Conservation (phyloP, 2,888 invertebrate species). For the Lysandra bellargus region DNA sequence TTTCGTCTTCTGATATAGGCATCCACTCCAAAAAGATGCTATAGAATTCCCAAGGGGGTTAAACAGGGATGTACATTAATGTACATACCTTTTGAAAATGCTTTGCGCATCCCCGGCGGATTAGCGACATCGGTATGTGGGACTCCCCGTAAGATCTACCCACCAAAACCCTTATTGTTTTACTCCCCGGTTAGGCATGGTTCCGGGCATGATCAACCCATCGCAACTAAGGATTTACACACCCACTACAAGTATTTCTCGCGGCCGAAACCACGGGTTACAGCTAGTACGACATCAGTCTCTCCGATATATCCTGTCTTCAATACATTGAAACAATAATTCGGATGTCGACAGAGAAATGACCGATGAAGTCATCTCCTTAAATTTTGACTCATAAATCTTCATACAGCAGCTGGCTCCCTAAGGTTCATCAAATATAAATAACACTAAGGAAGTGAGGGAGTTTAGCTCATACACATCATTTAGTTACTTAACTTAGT, state of each 20-base stretch:
- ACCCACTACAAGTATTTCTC: background rate
- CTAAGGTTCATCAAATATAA: background rate
- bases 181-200: too few relatives aligned
- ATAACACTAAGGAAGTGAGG: background rate
- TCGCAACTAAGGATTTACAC: too few relatives aligned
- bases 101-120: too few relatives aligned
- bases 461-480: background rate
- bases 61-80: background rate
- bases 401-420: background rate
- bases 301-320: background rate
- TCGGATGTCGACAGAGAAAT: background rate
- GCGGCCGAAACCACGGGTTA: background rate
- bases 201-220: too few relatives aligned
- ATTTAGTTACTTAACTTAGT: background rate
- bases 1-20: background rate
- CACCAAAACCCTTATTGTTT: too few relatives aligned
- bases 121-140: too few relatives aligned
- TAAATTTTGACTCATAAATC: background rate
- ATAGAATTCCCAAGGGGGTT: background rate
- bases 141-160: too few relatives aligned
- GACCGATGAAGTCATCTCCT: constrained; percentile 1
- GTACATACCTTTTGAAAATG: too few relatives aligned
- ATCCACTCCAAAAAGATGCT: background rate
- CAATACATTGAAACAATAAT: background rate
- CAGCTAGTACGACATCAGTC: background rate